These are phyloP conservation scores for Rhipidura dahli DNA, from an alignment of 2,113 vertebrate species.

Conservation along the genomic window DNA sequence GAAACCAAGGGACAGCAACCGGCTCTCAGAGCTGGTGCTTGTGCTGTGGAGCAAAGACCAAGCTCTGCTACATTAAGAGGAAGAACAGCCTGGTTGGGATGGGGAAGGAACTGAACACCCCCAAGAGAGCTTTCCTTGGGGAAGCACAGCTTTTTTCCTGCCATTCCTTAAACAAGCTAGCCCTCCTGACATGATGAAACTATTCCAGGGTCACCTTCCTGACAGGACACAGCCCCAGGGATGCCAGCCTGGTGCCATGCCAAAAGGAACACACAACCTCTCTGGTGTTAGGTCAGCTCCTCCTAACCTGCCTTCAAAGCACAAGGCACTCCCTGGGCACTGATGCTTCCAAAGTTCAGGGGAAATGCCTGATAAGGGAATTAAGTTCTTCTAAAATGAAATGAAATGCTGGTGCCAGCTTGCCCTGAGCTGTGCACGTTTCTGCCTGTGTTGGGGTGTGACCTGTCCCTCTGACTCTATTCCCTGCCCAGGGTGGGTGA, in stretches of 20 bases:
- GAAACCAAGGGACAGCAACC: not conserved
- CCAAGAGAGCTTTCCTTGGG: not conserved
- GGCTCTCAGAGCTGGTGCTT: not conserved
- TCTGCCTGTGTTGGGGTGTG: rapidly evolving
- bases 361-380: not conserved
- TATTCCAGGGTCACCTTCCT: not conserved
- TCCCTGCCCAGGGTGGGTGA: not conserved
- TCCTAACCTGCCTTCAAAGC: not conserved
- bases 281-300: not conserved
- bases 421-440: rapidly evolving
- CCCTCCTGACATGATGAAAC: not conserved
- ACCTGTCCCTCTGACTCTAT: not conserved
- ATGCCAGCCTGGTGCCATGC: not conserved
- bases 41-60: not conserved
- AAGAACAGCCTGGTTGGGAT: not conserved
- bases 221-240: not conserved
- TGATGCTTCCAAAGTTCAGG: not conserved
- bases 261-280: not conserved
- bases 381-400: not conserved
- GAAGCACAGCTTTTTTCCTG: not conserved
- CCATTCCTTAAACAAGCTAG: not conserved
- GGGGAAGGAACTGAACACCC: not conserved
- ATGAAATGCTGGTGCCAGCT: not conserved
- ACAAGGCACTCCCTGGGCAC: not conserved
- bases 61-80: not conserved